These are phyloP conservation scores for Coluber constrictor DNA, from an alignment of 2,797 vertebrate species.

Conservation along the genomic window DNA sequence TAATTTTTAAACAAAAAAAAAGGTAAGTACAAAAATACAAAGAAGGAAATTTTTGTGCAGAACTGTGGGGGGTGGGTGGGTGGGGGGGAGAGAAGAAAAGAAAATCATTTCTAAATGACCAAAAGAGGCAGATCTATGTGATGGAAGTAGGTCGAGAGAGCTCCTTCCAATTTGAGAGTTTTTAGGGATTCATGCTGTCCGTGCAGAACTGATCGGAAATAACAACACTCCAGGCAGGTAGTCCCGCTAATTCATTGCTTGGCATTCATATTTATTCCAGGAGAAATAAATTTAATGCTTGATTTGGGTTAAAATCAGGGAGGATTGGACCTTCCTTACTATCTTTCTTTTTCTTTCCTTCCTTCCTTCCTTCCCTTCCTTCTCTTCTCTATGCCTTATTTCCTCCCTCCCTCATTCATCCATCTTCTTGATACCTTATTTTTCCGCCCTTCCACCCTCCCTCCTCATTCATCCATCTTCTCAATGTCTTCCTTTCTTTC, in stretches of 20 bases:
- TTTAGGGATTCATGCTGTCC: background rate
- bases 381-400: background rate
- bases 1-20: too few species aligned
- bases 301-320: background rate
- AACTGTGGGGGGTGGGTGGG: too few species aligned
- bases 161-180: background rate
- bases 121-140: background rate
- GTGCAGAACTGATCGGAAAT: background rate
- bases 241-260: background rate
- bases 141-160: background rate
- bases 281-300: background rate
- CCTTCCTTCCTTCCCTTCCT: too few species aligned
- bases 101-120: background rate
- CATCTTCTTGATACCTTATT: accelerated
- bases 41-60: too few species aligned
- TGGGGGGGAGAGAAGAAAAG: too few species aligned
- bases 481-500: too few species aligned
- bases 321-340: background rate
- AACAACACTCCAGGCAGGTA: background rate
- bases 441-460: too few species aligned
- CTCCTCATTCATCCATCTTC: too few species aligned
- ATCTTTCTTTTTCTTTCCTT: too few species aligned
- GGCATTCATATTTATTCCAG: background rate
- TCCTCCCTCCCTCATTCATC: too few species aligned
- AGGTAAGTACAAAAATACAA: too few species aligned